Conservation (phyloP, 2,888 invertebrate genomes). For the Pilophorus perplexus region DNA sequence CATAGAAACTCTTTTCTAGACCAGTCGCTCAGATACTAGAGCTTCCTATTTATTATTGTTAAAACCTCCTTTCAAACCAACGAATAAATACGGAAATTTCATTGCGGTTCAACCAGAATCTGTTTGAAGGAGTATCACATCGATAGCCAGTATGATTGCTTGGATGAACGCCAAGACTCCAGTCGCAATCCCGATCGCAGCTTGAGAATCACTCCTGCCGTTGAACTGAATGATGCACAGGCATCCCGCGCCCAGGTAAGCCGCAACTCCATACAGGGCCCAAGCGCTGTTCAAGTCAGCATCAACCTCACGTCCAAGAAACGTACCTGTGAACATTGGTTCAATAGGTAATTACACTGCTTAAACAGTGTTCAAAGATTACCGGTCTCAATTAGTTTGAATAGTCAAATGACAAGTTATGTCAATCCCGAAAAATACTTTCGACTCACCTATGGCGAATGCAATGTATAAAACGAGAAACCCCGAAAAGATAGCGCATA, state of each 20-base stretch:
- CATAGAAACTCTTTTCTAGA: no score
- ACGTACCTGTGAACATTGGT: slow-evolving; percentile 6
- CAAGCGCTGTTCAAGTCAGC: slow-evolving; percentile 17
- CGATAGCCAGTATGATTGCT: slow-evolving; percentile 2
- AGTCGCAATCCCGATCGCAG: slow-evolving; percentile 1
- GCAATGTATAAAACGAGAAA: slow-evolving; percentile 8
- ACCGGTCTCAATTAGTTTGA: no score
- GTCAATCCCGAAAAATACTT: neutral
- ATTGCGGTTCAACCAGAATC: no score
- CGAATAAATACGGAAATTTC: no score
- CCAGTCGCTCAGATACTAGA: no score
- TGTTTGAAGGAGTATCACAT: slow-evolving; percentile 4
- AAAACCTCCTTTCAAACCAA: no score
- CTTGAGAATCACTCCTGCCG: neutral
- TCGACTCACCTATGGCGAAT: neutral
- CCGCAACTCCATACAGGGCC: slow-evolving; percentile 34
- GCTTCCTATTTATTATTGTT: no score
- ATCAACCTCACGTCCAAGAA: neutral
- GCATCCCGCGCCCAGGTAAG: slow-evolving; percentile 21
- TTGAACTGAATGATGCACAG: slow-evolving; percentile 18
- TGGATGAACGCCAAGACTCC: slow-evolving; percentile 7
- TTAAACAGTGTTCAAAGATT: no score
- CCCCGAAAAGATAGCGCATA: slow-evolving; percentile 25
- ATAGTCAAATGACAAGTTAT: no score
- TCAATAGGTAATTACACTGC: no score